Base-by-base conservation (phyloP, 1,140 invertebrate species). In the Myzus persicae region DNA sequence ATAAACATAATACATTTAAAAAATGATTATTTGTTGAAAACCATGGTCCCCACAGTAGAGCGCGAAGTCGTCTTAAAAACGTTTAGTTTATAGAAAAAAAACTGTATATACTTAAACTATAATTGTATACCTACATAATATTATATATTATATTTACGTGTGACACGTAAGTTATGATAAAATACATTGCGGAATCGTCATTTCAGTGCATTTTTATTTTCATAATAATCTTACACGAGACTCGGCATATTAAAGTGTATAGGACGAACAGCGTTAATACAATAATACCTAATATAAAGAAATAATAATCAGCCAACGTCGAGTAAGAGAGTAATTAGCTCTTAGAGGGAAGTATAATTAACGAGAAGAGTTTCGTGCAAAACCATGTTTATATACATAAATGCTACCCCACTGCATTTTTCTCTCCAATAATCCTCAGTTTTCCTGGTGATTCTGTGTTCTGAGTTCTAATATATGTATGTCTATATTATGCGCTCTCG, bases 251-350 rank as follows among this genome's bases (percentile, higher is more conserved):
- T 59, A n/a, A n/a, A 22, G 59, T 76, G 14, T 20, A 76, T 31
- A 18, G 14, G n/a, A n/a, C 8, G 31, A 36, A 76, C 59, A n/a
- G 59, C 59, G 31, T 76, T 76, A 76, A 76, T 36, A 76, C 59
- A n/a, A 76, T n/a, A 76, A 76, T 76, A 76, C 59, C 59, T 76
- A 31, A 76, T 76, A 76, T n/a, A n/a, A 76, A 76, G 59, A 76
- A 76, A n/a, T 76, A 18, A n/a, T 36, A n/a, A 76, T 76, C 59
- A 76, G 59, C 31, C 11, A 36, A n/a, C 14, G 14, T 76, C n/a
- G 59, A 76, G 31, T n/a, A n/a, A 76, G 59, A 76, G 59, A 76
- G n/a, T 76, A 76, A 76, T 76, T 76, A 76, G 59, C 14, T n/a
- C n/a, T 76, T 14, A 18, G 59, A 76, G 59, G 6, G 59, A 76